Base-by-base conservation (phyloP, 2,888 invertebrate genomes). In the Electrophaes corylata region DNA sequence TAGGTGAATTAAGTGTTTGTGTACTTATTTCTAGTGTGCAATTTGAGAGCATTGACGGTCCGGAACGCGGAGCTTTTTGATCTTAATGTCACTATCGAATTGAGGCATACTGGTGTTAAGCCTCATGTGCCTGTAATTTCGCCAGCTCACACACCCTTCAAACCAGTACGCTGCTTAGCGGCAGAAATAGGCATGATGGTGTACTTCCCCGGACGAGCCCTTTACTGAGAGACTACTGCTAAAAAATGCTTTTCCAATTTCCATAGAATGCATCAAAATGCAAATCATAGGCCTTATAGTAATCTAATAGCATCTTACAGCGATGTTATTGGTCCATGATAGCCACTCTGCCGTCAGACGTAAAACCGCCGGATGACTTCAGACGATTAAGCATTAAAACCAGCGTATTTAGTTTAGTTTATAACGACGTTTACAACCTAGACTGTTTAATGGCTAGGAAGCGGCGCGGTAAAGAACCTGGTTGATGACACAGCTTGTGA, bases 401-500 rank as follows among this genome's bases (percentile, higher is more conserved):
- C 73, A 75, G 84, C 76, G 76, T 82, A 84, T 88, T 86, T 76
- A 79, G 85, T 81, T 77, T 78, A 81, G 83, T 88, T 88, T 89
- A 89, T 82, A 75, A 57, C 71, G 89, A 88, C 87, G 77, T 88
- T 89, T 86, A 89, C 77, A 84, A 83, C 84, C 87, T 86, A 86
- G 87, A 81, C 84, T 79, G 72, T 75, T 83, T 86, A 82, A 87
- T 83, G 65, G 81, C 76, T 83, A 88, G 85, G 84, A 87, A 86
- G 89, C 88, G 88, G 88, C 81, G 67, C 64, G 72, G 75, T 75
- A 85, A 88, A 86, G 84, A 73, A 67, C 72, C 71, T 57, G 66
- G 60, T 70, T 59, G 55, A 55, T 51, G 26, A 14, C 43, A 43
- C 33, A 56, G 60, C 19, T 47, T 0, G 29, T n/a, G 3, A 1